A percentile compares a stretch with the other conserved stretches of the same genome.
phyloP scores from a whole-genome alignment of 1,140 invertebrate species.

The Drosophila jambulina region DNA sequence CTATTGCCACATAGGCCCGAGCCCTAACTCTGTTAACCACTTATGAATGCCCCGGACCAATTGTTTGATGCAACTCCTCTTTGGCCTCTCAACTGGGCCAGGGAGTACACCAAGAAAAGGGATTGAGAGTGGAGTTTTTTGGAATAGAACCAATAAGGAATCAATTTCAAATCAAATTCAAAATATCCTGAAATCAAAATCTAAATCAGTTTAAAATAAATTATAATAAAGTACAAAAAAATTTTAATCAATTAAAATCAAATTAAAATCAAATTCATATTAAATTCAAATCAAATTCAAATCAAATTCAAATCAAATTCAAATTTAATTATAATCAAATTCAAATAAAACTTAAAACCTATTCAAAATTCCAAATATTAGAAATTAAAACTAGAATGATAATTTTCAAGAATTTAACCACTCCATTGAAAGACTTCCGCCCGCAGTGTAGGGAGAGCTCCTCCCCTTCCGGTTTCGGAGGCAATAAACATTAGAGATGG shows the following conservation, averaged over 20 bases:
- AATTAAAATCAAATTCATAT: neutral
- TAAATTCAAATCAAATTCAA: neutral
- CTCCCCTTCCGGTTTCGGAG: slow-evolving; percentile 16
- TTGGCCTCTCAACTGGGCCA: slow-evolving; percentile 24
- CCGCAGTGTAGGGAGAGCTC: neutral
- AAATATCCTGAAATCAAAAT: no score
- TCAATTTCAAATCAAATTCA: no score
- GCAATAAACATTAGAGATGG: slow-evolving; percentile 77
- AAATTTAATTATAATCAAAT: neutral
- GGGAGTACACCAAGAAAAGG: neutral
- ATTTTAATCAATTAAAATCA: no score
- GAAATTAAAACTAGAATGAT: neutral
- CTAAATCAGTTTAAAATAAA: no score
- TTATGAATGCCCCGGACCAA: slow-evolving; percentile 30
- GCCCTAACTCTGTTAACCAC: slow-evolving; percentile 43
- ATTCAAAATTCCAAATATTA: neutral
- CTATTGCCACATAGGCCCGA: slow-evolving; percentile 29
- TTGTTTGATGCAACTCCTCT: slow-evolving; percentile 39
- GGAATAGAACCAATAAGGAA: neutral
- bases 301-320: no score
- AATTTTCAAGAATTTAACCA: neutral
- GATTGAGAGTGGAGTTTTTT: neutral
- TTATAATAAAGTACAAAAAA: no score
- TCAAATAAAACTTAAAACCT: neutral
- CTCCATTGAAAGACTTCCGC: neutral